A percentile compares a stretch with the other conserved stretches of the same genome.
Conservation (phyloP, 2,797 vertebrate species). For the Falco biarmicus region DNA sequence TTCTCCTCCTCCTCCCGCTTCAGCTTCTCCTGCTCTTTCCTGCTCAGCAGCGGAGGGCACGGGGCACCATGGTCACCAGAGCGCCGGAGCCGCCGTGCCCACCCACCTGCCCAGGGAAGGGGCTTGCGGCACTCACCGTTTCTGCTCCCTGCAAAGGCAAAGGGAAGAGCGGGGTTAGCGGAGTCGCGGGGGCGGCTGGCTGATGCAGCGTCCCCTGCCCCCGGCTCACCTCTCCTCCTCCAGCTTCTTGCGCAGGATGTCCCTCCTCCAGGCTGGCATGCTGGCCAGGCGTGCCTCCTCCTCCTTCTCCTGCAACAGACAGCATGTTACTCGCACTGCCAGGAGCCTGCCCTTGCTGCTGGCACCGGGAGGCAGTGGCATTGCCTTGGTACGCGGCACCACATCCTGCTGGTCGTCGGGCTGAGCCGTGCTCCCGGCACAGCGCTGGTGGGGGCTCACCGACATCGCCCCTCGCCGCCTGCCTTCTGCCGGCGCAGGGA, state of each 20-base stretch:
- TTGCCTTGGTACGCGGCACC: background rate
- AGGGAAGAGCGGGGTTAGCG: slow-evolving; percentile 26
- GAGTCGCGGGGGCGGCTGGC: accelerated
- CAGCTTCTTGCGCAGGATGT: slow-evolving; percentile 96
- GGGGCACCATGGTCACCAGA: background rate
- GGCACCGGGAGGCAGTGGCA: background rate
- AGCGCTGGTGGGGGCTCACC: background rate
- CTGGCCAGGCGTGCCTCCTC: slow-evolving; percentile 89
- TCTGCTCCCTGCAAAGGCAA: slow-evolving; percentile 87
- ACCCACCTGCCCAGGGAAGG: background rate
- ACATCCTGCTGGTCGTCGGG: background rate
- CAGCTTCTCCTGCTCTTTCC: slow-evolving; percentile 87
- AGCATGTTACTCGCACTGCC: background rate
- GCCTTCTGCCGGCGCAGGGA: background rate
- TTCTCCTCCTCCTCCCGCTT: slow-evolving; percentile 86
- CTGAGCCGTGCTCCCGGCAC: background rate
- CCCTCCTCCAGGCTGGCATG: slow-evolving; percentile 97
- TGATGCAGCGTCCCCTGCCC: accelerated
- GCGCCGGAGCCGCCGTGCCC: background rate
- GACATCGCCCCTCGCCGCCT: background rate
- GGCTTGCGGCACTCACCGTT: slow-evolving; percentile 86
- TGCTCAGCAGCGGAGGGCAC: slow-evolving; percentile 52
- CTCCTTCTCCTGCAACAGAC: slow-evolving; percentile 85
- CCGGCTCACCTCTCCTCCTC: slow-evolving; percentile 91
- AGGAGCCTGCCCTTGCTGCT: background rate